A percentile compares a stretch with the other conserved stretches of the same genome.
Conservation (phyloP, 2,888 invertebrate species). For the Seladonia tumulorum region DNA sequence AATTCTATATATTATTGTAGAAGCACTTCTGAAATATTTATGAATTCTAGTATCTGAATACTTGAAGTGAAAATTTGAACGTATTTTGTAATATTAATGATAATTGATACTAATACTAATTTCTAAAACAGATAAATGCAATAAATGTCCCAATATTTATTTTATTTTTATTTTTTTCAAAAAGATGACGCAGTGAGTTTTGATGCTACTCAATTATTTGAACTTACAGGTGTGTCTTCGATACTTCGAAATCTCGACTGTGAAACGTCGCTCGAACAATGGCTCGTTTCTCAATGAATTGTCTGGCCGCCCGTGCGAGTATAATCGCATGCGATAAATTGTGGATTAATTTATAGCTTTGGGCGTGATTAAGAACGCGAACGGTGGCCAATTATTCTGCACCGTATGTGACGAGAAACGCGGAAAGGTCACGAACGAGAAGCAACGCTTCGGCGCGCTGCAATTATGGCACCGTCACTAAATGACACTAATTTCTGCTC, state of each 20-base stretch:
- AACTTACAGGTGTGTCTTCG: background rate
- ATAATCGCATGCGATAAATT: background rate
- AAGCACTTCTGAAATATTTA: too few relatives aligned
- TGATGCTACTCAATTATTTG: too few relatives aligned
- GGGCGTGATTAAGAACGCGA: background rate
- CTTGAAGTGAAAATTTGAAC: too few relatives aligned
- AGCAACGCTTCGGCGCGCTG: conserved; percentile 15
- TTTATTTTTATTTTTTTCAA: too few relatives aligned
- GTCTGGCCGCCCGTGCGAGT: background rate
- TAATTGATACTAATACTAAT: too few relatives aligned
- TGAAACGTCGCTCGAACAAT: background rate
- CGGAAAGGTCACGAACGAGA: conserved; percentile 43
- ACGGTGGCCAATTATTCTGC: background rate
- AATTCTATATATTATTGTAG: too few relatives aligned
- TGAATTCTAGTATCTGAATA: too few relatives aligned
- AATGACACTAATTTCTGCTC: conserved; percentile 61
- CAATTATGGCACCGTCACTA: conserved; percentile 63
- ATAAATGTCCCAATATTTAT: too few relatives aligned
- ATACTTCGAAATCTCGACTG: background rate
- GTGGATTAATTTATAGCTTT: background rate
- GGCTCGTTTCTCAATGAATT: background rate
- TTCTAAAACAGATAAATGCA: too few relatives aligned
- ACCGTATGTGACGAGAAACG: background rate
- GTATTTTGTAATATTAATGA: too few relatives aligned
- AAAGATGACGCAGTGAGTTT: too few relatives aligned